A percentile compares a stretch with the other conserved stretches of the same genome.
Conservation (phyloP, 2,888 invertebrate genomes). For the Listrodromus nycthemerus region DNA sequence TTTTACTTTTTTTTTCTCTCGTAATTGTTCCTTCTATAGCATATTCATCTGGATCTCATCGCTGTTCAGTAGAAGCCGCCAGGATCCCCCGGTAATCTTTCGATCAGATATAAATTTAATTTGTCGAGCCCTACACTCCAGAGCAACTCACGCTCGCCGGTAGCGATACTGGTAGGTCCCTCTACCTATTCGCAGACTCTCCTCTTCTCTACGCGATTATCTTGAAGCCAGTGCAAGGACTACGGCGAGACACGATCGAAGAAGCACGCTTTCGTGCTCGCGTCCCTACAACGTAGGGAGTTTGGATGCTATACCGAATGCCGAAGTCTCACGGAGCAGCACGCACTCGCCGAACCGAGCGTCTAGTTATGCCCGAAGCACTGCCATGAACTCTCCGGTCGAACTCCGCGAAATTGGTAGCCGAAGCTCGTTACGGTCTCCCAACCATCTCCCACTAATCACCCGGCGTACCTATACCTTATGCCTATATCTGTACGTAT, state of each 20-base stretch:
- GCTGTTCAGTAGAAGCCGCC: conserved; percentile 9
- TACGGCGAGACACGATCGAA: conserved; percentile 41
- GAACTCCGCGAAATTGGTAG: conserved; percentile 70
- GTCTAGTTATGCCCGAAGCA: conserved; percentile 64
- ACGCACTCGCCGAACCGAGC: conserved; percentile 52
- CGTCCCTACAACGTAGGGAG: conserved; percentile 54
- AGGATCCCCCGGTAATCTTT: conserved; percentile 47
- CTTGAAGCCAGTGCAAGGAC: conserved; percentile 46
- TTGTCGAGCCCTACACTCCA: conserved; percentile 60
- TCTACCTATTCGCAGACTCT: conserved; percentile 31
- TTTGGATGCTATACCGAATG: conserved; percentile 37
- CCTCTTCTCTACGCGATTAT: conserved; percentile 48
- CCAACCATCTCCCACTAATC: conserved; percentile 66
- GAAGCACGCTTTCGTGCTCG: conserved; percentile 48
- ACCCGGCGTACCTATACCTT: conserved; percentile 52
- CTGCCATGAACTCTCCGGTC: conserved; percentile 68
- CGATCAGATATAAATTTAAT: conserved; percentile 69
- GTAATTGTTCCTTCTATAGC: conserved; percentile 22
- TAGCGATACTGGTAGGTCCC: conserved; percentile 43
- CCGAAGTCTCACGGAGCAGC: conserved; percentile 24
- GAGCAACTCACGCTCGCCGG: conserved; percentile 39
- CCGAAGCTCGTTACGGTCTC: conserved; percentile 70
- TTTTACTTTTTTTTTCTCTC: not conserved
- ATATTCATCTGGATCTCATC: conserved; percentile 13
- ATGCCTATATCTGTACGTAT: conserved; percentile 23